Conservation (phyloP, 2,797 vertebrate genomes). For the Labroides dimidiatus region DNA sequence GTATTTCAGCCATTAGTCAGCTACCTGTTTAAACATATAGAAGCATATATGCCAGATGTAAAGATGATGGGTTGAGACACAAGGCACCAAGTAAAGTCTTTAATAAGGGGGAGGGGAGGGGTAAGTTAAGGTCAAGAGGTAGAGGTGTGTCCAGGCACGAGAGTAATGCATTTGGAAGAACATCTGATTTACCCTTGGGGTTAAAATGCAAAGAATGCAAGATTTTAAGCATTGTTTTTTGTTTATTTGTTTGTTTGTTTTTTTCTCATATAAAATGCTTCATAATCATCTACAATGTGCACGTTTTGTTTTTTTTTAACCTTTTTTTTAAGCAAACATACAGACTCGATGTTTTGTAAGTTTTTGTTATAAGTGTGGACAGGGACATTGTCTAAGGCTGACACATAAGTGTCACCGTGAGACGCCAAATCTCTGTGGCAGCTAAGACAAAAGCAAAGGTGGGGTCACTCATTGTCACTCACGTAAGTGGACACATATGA, state of each 20-base stretch:
- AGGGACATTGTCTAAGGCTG: constrained; percentile 49
- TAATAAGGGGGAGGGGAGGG: not conserved
- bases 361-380: not conserved
- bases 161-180: constrained; percentile 71
- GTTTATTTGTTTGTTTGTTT: too few species aligned
- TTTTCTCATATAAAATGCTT: constrained; percentile 40
- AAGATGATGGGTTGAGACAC: too few species aligned
- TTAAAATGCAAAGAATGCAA: constrained; percentile 32
- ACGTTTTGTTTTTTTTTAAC: not conserved
- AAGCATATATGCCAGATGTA: too few species aligned
- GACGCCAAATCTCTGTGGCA: constrained; percentile 48
- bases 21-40: too few species aligned
- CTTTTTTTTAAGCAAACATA: constrained; percentile 1
- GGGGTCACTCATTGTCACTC: constrained; percentile 65
- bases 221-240: constrained; percentile 36
- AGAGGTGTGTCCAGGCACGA: constrained; percentile 72
- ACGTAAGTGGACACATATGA: constrained; percentile 60
- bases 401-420: constrained; percentile 47
- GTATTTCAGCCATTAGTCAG: too few species aligned
- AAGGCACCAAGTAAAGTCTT: too few species aligned
- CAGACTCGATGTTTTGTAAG: not conserved
- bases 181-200: constrained; percentile 80
- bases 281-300: constrained; percentile 15
- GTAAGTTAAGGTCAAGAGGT: constrained; percentile 48
- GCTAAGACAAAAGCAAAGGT: constrained; percentile 71